A percentile compares a stretch with the other conserved stretches of the same genome.
phyloP scores from a whole-genome alignment of 2,797 vertebrate species.

The Enteromius radiatus region DNA sequence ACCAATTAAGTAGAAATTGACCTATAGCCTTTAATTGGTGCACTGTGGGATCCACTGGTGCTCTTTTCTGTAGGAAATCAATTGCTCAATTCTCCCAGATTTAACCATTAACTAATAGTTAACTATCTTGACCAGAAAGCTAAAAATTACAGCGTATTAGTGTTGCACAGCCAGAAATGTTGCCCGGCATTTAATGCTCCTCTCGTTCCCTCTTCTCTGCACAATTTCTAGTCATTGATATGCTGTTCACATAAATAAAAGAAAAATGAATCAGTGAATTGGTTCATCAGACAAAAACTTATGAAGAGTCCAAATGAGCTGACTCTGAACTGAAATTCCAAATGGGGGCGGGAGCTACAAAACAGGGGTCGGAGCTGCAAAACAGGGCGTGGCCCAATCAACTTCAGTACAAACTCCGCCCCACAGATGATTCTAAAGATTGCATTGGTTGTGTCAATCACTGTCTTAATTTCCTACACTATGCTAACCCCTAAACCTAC shows the following conservation, averaged over 20 bases:
- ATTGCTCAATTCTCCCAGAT: background rate
- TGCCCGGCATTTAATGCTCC: background rate
- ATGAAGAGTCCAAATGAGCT: background rate
- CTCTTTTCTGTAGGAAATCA: conserved; percentile 13
- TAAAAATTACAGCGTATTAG: background rate
- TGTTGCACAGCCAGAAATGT: background rate
- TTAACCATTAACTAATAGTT: conserved; percentile 2
- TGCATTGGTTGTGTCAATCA: no score
- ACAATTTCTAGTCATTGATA: background rate
- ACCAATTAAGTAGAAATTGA: conserved; percentile 33
- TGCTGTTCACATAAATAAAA: background rate
- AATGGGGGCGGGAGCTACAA: no score
- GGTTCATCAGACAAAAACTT: background rate
- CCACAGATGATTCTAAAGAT: no score
- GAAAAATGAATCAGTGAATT: background rate
- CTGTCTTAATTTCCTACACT: no score
- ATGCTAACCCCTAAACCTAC: no score
- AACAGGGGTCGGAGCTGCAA: no score
- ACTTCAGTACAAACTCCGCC: no score
- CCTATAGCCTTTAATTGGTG: conserved; percentile 20
- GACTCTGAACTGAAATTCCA: background rate
- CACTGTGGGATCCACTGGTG: background rate
- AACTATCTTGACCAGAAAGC: background rate
- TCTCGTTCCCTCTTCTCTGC: background rate
- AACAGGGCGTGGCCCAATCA: no score